Conservation (phyloP, 2,888 invertebrate species). For the Drosophila quinaria region DNA sequence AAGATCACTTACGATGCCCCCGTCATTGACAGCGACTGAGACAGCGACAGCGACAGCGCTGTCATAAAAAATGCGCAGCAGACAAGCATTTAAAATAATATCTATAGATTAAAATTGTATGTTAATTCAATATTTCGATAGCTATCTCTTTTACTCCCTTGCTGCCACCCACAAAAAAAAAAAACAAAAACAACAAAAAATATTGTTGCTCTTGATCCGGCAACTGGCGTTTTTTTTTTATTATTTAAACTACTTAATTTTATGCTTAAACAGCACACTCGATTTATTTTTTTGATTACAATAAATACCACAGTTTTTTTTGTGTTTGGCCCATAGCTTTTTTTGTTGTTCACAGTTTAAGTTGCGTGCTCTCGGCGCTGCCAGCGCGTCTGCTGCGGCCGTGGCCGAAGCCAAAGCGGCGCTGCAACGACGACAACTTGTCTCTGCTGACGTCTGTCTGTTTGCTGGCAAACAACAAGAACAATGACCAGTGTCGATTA, state of each 20-base stretch:
- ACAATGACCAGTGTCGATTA: constrained; percentile 54
- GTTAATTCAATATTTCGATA: constrained; percentile 17
- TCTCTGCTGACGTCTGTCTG: constrained; percentile 68
- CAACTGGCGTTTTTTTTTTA: constrained; percentile 43
- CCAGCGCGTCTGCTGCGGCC: constrained; percentile 73
- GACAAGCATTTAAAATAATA: constrained; percentile 48
- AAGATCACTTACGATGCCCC: constrained; percentile 7
- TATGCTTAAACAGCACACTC: constrained; percentile 78
- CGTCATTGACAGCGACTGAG: constrained; percentile 19
- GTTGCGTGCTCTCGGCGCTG: constrained; percentile 47
- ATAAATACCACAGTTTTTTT: constrained; percentile 60
- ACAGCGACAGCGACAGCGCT: constrained; percentile 15
- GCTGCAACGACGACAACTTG: constrained; percentile 54
- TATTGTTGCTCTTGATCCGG: constrained; percentile 42
- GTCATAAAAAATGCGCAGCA: constrained; percentile 60
- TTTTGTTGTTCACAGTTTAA: constrained; percentile 21
- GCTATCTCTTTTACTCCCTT: constrained; percentile 31
- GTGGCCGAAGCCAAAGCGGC: constrained; percentile 41
- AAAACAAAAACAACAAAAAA: constrained; percentile 33
- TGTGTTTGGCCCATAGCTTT: constrained; percentile 36
- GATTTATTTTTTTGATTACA: constrained; percentile 42
- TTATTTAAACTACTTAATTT: constrained; percentile 80
- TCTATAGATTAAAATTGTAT: constrained; percentile 35
- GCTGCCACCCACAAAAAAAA: constrained; percentile 26
- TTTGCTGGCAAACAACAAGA: constrained; percentile 52